A percentile compares a stretch with the other conserved stretches of the same genome.
These are phyloP conservation scores for Leucoraja ocellata DNA, from an alignment of 2,797 vertebrate species.

Conservation along the genomic window DNA sequence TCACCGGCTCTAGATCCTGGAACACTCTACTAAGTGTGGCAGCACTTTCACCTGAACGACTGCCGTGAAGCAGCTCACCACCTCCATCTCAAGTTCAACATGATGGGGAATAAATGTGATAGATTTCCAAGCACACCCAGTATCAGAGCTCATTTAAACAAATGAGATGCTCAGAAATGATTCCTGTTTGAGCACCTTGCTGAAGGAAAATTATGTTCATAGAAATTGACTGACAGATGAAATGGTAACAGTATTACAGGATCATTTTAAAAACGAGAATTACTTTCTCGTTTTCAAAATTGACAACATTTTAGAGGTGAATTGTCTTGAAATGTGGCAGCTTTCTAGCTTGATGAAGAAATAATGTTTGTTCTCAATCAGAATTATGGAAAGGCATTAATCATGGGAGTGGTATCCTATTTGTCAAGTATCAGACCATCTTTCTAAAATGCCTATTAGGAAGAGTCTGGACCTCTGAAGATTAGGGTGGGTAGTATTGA, in stretches of 20 bases:
- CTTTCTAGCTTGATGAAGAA: background rate
- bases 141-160: background rate
- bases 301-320: no score
- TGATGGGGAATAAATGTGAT: no score
- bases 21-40: no score
- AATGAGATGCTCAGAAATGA: background rate
- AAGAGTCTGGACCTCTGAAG: no score
- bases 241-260: background rate
- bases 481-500: no score
- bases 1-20: no score
- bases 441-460: no score
- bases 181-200: background rate
- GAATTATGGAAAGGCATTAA: background rate
- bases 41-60: no score
- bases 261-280: background rate
- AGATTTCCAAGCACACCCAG: background rate
- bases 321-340: background rate
- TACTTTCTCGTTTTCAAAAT: no score
- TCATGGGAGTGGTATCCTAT: background rate
- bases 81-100: no score
- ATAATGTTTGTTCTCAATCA: background rate
- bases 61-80: no score
- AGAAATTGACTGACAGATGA: background rate
- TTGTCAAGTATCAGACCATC: background rate
- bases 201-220: background rate